phyloP scores from a whole-genome alignment of 2,888 invertebrate genomes.

The Hydroisotoma schaefferi region DNA sequence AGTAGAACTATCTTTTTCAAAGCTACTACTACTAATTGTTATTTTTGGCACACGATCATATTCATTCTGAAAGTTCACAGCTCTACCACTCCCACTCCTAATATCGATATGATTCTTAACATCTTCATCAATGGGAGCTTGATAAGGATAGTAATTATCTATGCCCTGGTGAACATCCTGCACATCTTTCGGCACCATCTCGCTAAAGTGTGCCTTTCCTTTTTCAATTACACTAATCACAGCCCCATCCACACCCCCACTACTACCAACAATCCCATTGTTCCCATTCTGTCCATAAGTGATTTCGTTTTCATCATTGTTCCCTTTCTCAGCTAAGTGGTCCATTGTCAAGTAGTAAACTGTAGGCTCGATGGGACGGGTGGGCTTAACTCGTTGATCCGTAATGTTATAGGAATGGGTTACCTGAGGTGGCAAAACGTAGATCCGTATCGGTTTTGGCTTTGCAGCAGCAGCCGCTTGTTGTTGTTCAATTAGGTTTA shows the following conservation, averaged over 20 bases:
- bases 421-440: conserved; percentile 19
- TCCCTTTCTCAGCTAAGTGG: background rate
- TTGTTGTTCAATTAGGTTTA: background rate
- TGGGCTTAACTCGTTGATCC: background rate
- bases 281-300: background rate
- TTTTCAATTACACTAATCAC: too few relatives aligned
- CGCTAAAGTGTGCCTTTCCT: too few relatives aligned
- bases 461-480: background rate
- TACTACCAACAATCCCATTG: background rate
- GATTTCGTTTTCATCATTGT: background rate
- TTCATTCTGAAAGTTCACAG: too few relatives aligned
- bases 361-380: background rate
- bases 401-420: conserved; percentile 10
- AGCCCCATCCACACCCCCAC: background rate
- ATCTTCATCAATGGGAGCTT: too few relatives aligned
- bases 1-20: too few relatives aligned
- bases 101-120: too few relatives aligned
- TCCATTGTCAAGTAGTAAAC: conserved; percentile 5
- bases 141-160: too few relatives aligned
- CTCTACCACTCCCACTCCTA: too few relatives aligned
- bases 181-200: too few relatives aligned
- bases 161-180: too few relatives aligned
- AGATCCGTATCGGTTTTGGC: background rate
- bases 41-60: too few relatives aligned
- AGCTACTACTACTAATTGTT: too few relatives aligned